Base-by-base conservation (phyloP, 2,888 invertebrate species). In the Aleiodes testaceus region DNA sequence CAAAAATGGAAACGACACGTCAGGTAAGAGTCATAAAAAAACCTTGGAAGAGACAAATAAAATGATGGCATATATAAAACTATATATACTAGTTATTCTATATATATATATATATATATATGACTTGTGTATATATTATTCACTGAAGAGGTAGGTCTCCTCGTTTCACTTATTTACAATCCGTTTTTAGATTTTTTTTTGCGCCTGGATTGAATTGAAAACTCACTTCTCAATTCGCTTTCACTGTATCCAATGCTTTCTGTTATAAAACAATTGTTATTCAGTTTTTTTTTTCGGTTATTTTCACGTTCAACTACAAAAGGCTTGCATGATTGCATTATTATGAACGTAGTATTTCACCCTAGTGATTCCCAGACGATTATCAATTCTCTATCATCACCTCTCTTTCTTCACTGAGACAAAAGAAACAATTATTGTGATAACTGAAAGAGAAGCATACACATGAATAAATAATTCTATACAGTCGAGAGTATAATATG, bases 1-100 rank as follows among this genome's bases (percentile, higher is more conserved):
- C 44, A 66, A 66, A 20, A 61, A 30, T 66, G 66, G 66, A 65
- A 42, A 59, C 36, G 70, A 70, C 3, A 42, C 50, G 20, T 42
- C 70, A 71, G 71, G 71, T 71, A 66, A 71, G 71, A 45, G 18
- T 63, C 20, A 63, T 18, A 7, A 47, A 47, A 47, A 14, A 36
- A 9, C 36, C 36, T 36, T 36, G 36, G 47, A 47, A 47, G 16
- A 47, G 16, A 47, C 1, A n/a, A 18, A 49, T 30, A 26, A 18
- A 18, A 66, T 20, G n/a, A 9, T 36, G 2, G 9, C 9, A 36
- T 36, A 36, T 36, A 36, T 36, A 36, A 36, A 3, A 36, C 9
- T 5, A 36, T 7, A 36, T 36, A 36, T 36, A 16, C 36, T 26
- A 42, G n/a, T 11, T 44, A 42, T 14, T 42, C 26, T 30, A 63